These are phyloP conservation scores for Coelopa frigida DNA, from an alignment of 1,140 invertebrate genomes.

Conservation along the genomic window DNA sequence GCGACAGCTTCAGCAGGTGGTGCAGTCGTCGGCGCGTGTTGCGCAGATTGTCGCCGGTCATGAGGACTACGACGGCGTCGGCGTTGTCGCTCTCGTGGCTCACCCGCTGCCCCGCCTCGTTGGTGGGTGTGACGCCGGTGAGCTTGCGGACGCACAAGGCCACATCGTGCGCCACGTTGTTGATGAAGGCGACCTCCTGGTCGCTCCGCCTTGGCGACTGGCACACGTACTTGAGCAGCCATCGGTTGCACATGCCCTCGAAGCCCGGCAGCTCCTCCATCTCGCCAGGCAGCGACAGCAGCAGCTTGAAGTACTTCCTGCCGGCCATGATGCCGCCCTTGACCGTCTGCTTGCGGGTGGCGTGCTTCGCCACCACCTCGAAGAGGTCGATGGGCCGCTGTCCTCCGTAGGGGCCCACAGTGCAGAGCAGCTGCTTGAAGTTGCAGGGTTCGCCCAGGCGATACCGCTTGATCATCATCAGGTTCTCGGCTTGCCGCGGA, in stretches of 20 bases:
- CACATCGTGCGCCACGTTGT: constrained; percentile 22
- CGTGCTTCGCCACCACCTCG: constrained; percentile 4
- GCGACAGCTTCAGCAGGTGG: constrained; percentile 10
- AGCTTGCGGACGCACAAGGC: constrained; percentile 37
- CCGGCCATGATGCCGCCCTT: constrained; percentile 47
- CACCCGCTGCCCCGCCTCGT: constrained; percentile 2
- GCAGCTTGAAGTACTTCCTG: constrained; percentile 59
- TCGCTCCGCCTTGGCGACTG: neutral
- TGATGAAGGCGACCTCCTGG: constrained; percentile 17
- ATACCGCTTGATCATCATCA: constrained; percentile 34
- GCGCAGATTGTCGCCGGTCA: constrained; percentile 14
- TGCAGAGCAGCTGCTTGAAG: constrained; percentile 19
- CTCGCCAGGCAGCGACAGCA: constrained; percentile 52
- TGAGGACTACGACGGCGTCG: constrained; percentile 27
- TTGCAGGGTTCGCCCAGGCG: constrained; percentile 29
- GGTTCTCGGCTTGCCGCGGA: constrained; percentile 8
- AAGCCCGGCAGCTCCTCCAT: constrained; percentile 39
- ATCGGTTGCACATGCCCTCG: constrained; percentile 31
- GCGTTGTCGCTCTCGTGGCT: constrained; percentile 13
- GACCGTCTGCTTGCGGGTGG: neutral
- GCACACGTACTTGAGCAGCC: constrained; percentile 23
- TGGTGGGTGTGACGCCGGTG: neutral
- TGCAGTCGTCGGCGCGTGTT: constrained; percentile 13
- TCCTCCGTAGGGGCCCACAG: neutral
- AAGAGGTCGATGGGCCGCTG: constrained; percentile 7